Base-by-base conservation (phyloP, 2,888 invertebrate species). In the Tubulanus polymorphus region DNA sequence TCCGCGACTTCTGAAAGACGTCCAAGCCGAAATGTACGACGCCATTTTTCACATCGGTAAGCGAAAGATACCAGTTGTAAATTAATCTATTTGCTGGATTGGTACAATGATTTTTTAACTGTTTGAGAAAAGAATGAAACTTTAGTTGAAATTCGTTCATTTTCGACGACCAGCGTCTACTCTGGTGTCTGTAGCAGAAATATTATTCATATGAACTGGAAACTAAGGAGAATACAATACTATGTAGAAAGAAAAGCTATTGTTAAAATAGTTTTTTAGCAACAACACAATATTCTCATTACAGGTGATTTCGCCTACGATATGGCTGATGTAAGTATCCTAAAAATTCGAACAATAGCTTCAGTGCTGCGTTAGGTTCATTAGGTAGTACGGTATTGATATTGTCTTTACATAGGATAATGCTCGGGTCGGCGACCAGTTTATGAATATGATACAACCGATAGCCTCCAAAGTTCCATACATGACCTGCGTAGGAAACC, bases 381-480 rank as follows among this genome's bases (percentile, higher is more conserved):
- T 50, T 1, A 10, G 26, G 29, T 15, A 1, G 15, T n/a, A 15
- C n/a, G n/a, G n/a, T 1, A 49, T 8, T 46, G 56, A 12, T 46
- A 32, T 49, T 48, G 23, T 60, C 51, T 46, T 37, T 28, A 54
- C 57, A 41, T 63, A 85, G 66, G 83, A 90, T 63, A 83, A 93
- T 73, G 93, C 88, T 0, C 79, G 81, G 55, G 87, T 91, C 27
- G 96, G 96, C 0, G 93, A 96, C 82, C 85, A 88, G 75, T 96
- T 93, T 80, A 93, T 96, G 93, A 84, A 88, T 3, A 90, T 92
- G 83, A 87, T 96, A 57, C 87, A 95, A 80, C 85, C 90, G 0
- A 84, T 95, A 35, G 93, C 95, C 25, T 91, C 90, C 25, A 87
- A 88, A 75, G 83, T 94, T 63, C 94, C 95, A 0, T 96, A 96